Evolutionary conservation across 1,140 invertebrate genomes (phyloP).

Genomic region (Uloborus diversus): DNA sequence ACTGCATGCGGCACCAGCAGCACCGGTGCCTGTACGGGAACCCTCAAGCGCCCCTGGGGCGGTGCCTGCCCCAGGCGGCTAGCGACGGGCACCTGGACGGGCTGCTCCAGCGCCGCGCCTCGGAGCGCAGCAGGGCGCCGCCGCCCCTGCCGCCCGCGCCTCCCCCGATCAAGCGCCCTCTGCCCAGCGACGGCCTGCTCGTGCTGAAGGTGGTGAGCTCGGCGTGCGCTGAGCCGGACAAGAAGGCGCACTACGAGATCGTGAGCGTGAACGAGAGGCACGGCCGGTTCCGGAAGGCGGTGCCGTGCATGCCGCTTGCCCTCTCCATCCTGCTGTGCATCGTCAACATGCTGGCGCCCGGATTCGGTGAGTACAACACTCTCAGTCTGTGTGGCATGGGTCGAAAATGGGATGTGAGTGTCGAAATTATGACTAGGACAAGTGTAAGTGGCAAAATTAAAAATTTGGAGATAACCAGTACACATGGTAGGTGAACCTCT

Average conservation of each 20-base stretch:
- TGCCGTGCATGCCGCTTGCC: slow-evolving; percentile 68
- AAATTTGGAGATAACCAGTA: too few relatives aligned
- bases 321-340: slow-evolving; percentile 67
- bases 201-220: slow-evolving; percentile 50
- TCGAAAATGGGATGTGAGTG: too few relatives aligned
- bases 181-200: slow-evolving; percentile 20
- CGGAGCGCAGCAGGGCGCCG: neutral
- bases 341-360: slow-evolving; percentile 68
- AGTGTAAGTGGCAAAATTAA: too few relatives aligned
- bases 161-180: too few relatives aligned
- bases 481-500: too few relatives aligned
- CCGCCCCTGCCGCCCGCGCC: neutral
- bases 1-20: slow-evolving; percentile 52
- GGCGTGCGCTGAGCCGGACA: slow-evolving; percentile 45
- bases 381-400: too few relatives aligned
- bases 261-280: slow-evolving; percentile 65
- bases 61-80: slow-evolving; percentile 19
- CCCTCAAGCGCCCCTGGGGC: neutral
- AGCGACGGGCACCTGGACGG: slow-evolving; percentile 27
- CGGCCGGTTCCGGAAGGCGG: slow-evolving; percentile 67
- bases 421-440: too few relatives aligned
- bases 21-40: slow-evolving; percentile 51
- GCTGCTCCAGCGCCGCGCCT: slow-evolving; percentile 6
- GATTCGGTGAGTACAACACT: slow-evolving; percentile 68
- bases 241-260: slow-evolving; percentile 50